Evolutionary conservation across 2,797 vertebrate genomes (phyloP).

Genomic region (Myotis daubentonii): DNA sequence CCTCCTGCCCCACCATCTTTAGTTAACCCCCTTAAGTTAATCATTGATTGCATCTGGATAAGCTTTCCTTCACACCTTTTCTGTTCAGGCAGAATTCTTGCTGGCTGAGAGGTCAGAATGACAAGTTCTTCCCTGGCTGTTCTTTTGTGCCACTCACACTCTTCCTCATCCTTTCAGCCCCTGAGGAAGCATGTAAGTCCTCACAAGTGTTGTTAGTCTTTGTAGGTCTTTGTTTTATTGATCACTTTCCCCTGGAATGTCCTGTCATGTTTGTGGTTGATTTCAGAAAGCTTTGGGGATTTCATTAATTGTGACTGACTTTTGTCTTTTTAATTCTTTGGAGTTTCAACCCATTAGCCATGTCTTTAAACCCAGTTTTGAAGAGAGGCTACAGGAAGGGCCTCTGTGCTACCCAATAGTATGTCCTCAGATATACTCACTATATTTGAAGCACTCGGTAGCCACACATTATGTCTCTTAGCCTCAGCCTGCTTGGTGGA

Average conservation of each 20-base stretch:
- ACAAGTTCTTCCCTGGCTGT: neutral
- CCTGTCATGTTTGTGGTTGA: neutral
- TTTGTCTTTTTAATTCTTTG: neutral
- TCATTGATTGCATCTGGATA: neutral
- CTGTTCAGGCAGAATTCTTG: constrained; percentile 32
- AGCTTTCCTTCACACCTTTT: neutral
- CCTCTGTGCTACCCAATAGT: rapidly evolving
- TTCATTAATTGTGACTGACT: neutral
- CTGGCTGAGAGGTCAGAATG: neutral
- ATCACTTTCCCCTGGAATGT: neutral
- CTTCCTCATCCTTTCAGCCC: neutral
- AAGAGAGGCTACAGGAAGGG: neutral
- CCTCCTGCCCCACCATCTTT: neutral
- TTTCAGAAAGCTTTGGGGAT: constrained; percentile 38
- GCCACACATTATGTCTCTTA: neutral
- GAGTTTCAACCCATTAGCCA: neutral
- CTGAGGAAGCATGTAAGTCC: neutral
- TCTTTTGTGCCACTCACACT: neutral
- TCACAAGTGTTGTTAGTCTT: neutral
- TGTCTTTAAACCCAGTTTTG: neutral
- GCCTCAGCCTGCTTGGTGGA: neutral
- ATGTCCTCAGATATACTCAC: neutral
- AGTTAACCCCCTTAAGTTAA: neutral
- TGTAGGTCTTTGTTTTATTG: neutral
- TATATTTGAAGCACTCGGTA: neutral